phyloP scores from a whole-genome alignment of 2,113 vertebrate genomes.

The Phylloscopus trochiloides region DNA sequence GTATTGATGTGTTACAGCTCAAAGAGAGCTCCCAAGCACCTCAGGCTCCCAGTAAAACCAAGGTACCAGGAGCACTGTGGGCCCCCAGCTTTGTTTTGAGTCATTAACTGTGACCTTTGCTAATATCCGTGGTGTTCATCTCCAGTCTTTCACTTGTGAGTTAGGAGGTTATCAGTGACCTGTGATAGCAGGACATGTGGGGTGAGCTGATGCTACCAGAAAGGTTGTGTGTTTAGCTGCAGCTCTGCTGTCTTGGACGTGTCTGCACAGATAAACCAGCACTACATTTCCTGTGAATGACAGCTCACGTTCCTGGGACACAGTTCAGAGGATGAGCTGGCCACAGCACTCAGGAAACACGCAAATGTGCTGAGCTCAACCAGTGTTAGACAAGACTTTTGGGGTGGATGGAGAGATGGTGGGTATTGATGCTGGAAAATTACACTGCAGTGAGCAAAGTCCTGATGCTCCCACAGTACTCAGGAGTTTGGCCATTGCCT shows the following conservation, averaged over 20 bases:
- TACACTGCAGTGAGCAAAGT: not conserved
- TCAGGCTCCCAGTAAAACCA: not conserved
- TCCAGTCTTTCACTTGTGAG: not conserved
- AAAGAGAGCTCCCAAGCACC: not conserved
- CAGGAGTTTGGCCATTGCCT: not conserved
- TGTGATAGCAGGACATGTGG: rapidly evolving
- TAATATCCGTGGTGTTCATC: not conserved
- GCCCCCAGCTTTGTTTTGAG: not conserved
- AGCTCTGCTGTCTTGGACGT: not conserved
- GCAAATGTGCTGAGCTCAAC: not conserved
- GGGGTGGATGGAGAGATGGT: not conserved
- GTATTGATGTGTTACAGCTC: not conserved
- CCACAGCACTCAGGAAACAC: not conserved
- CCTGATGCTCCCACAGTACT: not conserved
- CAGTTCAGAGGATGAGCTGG: not conserved
- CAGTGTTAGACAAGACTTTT: not conserved
- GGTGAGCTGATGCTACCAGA: rapidly evolving
- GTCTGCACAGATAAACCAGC: not conserved
- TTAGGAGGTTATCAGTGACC: not conserved
- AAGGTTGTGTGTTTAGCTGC: not conserved
- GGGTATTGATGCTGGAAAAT: not conserved
- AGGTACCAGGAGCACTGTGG: not conserved
- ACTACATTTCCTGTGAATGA: not conserved
- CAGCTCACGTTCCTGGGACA: rapidly evolving
- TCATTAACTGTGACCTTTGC: not conserved